Evolutionary conservation across 2,888 invertebrate genomes (phyloP).

Genomic region (Polymixis lichenea): DNA sequence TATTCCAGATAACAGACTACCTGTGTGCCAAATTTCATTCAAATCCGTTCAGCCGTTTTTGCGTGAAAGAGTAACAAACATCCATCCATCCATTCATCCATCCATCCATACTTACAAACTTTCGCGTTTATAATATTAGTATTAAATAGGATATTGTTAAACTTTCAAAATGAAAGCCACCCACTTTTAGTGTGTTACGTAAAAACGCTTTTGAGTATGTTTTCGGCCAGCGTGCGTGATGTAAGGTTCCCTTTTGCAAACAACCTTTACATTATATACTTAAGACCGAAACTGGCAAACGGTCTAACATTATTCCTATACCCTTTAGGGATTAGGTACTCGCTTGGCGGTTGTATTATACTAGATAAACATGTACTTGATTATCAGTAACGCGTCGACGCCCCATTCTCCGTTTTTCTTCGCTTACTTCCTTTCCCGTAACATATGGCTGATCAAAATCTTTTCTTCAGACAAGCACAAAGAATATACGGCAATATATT

Average conservation of each 20-base stretch:
- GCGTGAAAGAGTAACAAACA: too few species aligned
- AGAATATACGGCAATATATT: constrained; percentile 62
- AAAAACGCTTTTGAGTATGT: accelerated
- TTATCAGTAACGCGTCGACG: constrained; percentile 56
- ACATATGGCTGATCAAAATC: constrained; percentile 66
- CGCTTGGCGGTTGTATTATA: constrained; percentile 19
- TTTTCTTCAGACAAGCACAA: constrained; percentile 60
- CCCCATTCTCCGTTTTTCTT: constrained; percentile 52
- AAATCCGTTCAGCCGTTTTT: too few species aligned
- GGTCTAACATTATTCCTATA: neutral
- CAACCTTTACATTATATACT: neutral
- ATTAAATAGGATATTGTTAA: too few species aligned
- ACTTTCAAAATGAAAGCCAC: too few species aligned
- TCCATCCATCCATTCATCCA: too few species aligned
- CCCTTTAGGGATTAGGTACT: constrained; percentile 19
- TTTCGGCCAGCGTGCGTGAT: neutral
- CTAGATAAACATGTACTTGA: constrained; percentile 42
- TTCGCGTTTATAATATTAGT: too few species aligned
- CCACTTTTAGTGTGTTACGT: too few species aligned
- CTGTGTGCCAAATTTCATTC: too few species aligned
- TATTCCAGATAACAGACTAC: too few species aligned
- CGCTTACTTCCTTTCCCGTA: constrained; percentile 51
- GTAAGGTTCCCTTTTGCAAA: neutral
- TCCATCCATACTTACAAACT: too few species aligned
- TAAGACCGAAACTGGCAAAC: neutral